Conservation (phyloP, 2,113 vertebrate species). For the Atherinomorus stipes region DNA sequence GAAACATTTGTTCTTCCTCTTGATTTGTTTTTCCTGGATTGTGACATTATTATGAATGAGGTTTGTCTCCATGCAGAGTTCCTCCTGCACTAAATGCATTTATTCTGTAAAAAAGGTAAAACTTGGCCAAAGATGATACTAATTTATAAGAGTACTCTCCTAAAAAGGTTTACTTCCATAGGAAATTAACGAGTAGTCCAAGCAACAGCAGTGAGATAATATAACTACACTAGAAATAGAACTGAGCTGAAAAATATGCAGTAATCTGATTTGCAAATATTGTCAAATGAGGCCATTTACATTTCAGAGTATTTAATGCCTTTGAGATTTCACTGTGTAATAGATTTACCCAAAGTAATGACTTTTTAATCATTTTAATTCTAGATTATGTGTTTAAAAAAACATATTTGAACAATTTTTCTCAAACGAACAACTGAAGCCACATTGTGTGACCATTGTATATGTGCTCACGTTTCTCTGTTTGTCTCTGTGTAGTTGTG, state of each 20-base stretch:
- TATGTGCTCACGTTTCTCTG: constrained; percentile 1
- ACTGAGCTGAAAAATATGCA: not conserved
- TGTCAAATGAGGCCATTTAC: no score
- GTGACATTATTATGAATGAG: constrained; percentile 37
- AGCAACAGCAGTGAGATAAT: not conserved
- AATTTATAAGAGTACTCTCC: constrained; percentile 7
- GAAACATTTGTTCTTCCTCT: constrained; percentile 1
- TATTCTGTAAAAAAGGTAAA: constrained; percentile 7
- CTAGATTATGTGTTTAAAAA: no score
- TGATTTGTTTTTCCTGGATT: constrained; percentile 27
- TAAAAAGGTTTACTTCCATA: not conserved
- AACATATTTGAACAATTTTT: not conserved
- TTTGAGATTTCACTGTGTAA: no score
- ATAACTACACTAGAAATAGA: not conserved
- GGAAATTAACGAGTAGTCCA: not conserved
- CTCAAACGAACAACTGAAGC: constrained; percentile 3
- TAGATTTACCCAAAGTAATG: no score
- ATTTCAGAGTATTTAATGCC: no score
- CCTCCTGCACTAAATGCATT: constrained; percentile 11
- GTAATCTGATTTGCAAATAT: no score
- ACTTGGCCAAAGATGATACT: constrained; percentile 4
- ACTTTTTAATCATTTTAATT: no score
- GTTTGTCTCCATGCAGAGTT: constrained; percentile 37
- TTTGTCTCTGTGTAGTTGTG: constrained; percentile 6
- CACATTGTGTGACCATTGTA: constrained; percentile 8